phyloP scores from a whole-genome alignment of 2,113 vertebrate genomes.

The Pygoscelis adeliae region DNA sequence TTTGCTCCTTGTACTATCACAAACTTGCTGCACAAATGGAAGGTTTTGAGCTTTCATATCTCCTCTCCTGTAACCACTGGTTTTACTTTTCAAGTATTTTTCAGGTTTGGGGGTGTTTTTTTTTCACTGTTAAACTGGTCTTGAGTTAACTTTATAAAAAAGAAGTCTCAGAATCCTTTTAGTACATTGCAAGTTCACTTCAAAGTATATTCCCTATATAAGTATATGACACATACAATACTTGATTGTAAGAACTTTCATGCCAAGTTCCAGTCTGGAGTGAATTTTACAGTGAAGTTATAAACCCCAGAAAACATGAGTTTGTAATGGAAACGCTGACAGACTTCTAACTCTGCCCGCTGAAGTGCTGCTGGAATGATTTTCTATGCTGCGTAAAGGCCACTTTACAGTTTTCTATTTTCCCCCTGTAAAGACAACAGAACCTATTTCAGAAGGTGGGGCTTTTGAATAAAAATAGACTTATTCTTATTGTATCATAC shows the following conservation, averaged over 20 bases:
- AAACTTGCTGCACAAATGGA: background rate
- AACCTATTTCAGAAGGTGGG: background rate
- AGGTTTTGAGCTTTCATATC: background rate
- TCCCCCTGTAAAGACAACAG: background rate
- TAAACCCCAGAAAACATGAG: background rate
- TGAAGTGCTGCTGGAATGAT: background rate
- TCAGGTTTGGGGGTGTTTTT: rapidly evolving
- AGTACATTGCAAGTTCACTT: background rate
- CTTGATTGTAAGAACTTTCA: background rate
- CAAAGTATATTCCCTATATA: background rate
- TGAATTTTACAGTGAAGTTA: conserved; percentile 5
- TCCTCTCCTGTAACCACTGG: background rate
- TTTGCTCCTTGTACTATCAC: background rate
- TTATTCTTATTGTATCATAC: background rate
- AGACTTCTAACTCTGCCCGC: background rate
- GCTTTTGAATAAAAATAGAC: background rate
- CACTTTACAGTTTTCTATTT: background rate
- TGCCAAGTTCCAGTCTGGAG: background rate
- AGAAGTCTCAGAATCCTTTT: background rate
- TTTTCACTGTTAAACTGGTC: background rate
- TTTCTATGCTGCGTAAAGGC: background rate
- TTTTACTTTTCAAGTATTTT: background rate
- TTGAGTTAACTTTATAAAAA: background rate
- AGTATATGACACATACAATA: conserved; percentile 24
- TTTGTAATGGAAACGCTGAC: conserved; percentile 13